Evolutionary conservation across 2,888 invertebrate species (phyloP).

Genomic region (Trachelus tabidus): DNA sequence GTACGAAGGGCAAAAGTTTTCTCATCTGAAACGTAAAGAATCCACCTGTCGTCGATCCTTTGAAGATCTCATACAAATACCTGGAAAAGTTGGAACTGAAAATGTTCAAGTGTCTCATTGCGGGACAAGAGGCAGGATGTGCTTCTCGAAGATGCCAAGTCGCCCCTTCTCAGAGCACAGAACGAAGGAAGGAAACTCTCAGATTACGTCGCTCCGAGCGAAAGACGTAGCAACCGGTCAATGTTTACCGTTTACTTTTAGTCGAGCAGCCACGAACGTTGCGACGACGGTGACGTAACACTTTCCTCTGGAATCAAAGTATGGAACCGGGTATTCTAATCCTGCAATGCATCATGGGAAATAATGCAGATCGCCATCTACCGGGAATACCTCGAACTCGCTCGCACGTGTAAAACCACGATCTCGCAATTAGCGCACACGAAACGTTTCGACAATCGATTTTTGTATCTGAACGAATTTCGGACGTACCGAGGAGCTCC

Average conservation of each 20-base stretch:
- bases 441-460: background rate
- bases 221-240: background rate
- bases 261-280: background rate
- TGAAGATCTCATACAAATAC: background rate
- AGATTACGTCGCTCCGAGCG: background rate
- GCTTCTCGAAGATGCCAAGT: background rate
- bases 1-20: background rate
- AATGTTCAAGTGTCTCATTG: background rate
- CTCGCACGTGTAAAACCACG: background rate
- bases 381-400: background rate
- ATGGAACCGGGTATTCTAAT: too few relatives aligned
- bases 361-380: background rate
- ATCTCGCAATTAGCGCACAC: background rate
- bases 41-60: background rate
- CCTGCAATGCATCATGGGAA: too few relatives aligned
- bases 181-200: background rate
- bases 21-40: background rate
- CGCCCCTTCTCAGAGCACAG: background rate
- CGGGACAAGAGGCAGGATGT: background rate
- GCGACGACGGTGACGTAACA: background rate
- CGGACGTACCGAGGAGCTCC: background rate
- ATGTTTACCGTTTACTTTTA: background rate
- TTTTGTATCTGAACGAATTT: background rate
- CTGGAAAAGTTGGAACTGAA: background rate
- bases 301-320: background rate